These are phyloP conservation scores for Incurvaria masculella DNA, from an alignment of 2,888 invertebrate species.

Conservation along the genomic window DNA sequence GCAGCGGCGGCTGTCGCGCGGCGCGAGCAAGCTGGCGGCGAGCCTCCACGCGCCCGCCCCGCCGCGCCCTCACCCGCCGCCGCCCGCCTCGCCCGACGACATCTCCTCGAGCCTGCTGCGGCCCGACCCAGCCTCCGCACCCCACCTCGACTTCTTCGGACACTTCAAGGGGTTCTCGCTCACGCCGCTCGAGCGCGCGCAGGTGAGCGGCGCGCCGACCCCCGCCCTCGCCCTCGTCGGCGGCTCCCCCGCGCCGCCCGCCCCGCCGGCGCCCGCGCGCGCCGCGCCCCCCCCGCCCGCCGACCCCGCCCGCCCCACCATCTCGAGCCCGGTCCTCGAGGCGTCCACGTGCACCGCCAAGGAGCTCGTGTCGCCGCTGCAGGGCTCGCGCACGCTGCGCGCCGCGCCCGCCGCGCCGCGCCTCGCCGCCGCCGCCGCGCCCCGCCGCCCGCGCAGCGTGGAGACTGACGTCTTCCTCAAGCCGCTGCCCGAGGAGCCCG, in stretches of 20 bases:
- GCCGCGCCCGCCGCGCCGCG: conserved; percentile 56
- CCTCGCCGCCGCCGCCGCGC: conserved; percentile 33
- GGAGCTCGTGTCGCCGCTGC: conserved; percentile 64
- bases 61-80: conserved; percentile 36
- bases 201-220: conserved; percentile 19
- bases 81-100: conserved; percentile 63
- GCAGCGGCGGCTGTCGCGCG: conserved; percentile 42
- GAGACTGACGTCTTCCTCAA: conserved; percentile 37
- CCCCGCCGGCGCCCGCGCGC: conserved; percentile 45
- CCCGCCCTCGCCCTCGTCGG: conserved; percentile 18
- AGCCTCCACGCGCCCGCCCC: conserved; percentile 38
- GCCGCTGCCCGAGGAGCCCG: conserved; percentile 46
- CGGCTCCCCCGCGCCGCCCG: background rate
- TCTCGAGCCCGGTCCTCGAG: conserved; percentile 78
- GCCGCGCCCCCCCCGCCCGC: conserved; percentile 65
- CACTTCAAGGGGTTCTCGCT: conserved; percentile 85
- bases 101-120: conserved; percentile 67
- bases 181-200: conserved; percentile 55
- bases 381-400: conserved; percentile 57
- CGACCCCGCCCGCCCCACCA: conserved; percentile 63
- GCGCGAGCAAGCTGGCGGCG: conserved; percentile 47
- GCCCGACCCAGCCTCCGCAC: conserved; percentile 49
- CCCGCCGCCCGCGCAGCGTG: conserved; percentile 52
- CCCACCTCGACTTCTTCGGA: conserved; percentile 69
- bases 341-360: conserved; percentile 78